Conservation (phyloP, 2,797 vertebrate species). For the Netta rufina region DNA sequence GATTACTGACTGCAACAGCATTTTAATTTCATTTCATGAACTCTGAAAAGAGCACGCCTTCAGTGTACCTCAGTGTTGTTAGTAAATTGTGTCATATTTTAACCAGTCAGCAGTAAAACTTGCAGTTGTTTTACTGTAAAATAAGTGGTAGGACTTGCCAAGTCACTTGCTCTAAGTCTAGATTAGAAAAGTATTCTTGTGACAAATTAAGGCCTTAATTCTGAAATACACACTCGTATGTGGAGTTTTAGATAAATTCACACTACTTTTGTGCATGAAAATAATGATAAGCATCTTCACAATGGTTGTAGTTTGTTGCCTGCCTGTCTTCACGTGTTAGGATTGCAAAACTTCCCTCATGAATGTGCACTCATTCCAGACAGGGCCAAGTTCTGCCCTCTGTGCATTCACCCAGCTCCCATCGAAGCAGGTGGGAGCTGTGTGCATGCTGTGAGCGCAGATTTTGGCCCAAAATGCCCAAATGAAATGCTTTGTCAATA, state of each 20-base stretch:
- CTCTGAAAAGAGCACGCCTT: background rate
- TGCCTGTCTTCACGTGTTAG: conserved; percentile 55
- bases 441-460: background rate
- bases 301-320: conserved; percentile 39
- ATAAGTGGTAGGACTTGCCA: background rate
- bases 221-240: background rate
- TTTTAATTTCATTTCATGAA: background rate
- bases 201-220: conserved; percentile 6
- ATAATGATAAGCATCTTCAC: conserved; percentile 47
- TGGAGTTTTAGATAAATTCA: conserved; percentile 19
- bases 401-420: conserved; percentile 32
- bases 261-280: conserved; percentile 30
- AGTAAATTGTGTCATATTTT: background rate
- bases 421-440: conserved; percentile 15
- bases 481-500: background rate
- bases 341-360: conserved; percentile 12
- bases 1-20: background rate
- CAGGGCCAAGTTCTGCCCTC: conserved; percentile 47
- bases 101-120: background rate
- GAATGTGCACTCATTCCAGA: conserved; percentile 44
- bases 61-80: background rate
- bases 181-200: background rate
- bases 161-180: background rate
- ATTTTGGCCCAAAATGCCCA: conserved; percentile 1
- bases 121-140: background rate